Evolutionary conservation across 2,113 vertebrate species (phyloP).

Genomic region (Clinocottus analis): DNA sequence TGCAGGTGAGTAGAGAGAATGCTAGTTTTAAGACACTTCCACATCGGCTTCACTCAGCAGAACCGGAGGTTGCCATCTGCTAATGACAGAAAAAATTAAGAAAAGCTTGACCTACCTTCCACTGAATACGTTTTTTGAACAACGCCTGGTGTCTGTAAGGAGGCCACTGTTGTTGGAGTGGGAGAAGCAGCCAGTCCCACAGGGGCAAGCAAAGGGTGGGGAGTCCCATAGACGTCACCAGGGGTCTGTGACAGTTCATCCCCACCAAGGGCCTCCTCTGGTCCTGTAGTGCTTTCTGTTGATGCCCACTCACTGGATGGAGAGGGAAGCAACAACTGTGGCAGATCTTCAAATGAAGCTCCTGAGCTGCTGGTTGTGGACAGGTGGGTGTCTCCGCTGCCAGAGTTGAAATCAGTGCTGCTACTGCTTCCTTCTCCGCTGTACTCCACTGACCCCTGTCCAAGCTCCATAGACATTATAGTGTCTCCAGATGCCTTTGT

Average conservation of each 20-base stretch:
- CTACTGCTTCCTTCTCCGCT: constrained; percentile 63
- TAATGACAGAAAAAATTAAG: background rate
- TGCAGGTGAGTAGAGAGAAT: background rate
- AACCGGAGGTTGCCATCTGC: background rate
- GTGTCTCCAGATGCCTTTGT: constrained; percentile 78
- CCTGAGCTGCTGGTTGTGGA: constrained; percentile 47
- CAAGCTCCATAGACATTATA: constrained; percentile 80
- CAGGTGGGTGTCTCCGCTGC: constrained; percentile 66
- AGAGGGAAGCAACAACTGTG: constrained; percentile 65
- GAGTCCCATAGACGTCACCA: constrained; percentile 24
- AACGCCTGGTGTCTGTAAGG: constrained; percentile 38
- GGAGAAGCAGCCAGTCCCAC: constrained; percentile 53
- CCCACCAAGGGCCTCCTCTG: constrained; percentile 64
- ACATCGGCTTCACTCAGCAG: background rate
- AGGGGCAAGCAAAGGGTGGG: constrained; percentile 18
- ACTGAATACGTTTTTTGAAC: constrained; percentile 28
- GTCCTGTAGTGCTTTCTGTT: constrained; percentile 52
- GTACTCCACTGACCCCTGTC: constrained; percentile 75
- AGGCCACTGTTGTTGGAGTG: constrained; percentile 43
- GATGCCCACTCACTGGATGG: constrained; percentile 69
- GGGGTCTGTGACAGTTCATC: constrained; percentile 54
- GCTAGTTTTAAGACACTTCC: background rate
- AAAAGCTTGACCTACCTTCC: constrained; percentile 54
- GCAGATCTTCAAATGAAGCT: constrained; percentile 68
- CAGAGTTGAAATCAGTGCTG: constrained; percentile 62